phyloP scores from a whole-genome alignment of 1,140 invertebrate genomes.

The Caenorhabditis briggsae region DNA sequence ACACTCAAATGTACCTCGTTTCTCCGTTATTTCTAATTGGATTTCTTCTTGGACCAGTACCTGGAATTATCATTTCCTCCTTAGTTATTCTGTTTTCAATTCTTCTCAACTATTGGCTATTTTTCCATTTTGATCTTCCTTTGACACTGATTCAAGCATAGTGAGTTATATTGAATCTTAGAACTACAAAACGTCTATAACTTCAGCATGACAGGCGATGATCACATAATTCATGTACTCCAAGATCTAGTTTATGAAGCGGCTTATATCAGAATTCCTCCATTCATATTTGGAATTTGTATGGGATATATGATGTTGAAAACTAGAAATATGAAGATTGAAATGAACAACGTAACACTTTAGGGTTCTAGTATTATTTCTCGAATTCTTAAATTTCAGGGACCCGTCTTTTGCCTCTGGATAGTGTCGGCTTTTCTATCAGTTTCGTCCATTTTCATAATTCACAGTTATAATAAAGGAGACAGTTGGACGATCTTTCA shows the following conservation, averaged over 20 bases:
- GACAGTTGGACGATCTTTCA: neutral
- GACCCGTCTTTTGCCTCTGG: conserved; percentile 37
- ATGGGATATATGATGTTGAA: conserved; percentile 4
- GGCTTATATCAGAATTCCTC: conserved; percentile 55
- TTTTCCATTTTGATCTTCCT: neutral
- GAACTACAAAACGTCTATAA: neutral
- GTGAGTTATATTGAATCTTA: neutral
- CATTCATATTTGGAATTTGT: conserved; percentile 43
- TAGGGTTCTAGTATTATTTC: neutral
- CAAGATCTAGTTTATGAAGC: conserved; percentile 57
- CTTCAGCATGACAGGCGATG: conserved; percentile 10
- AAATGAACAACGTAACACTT: neutral
- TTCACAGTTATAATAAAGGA: conserved; percentile 46
- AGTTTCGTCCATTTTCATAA: conserved; percentile 42
- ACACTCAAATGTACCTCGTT: conserved; percentile 54
- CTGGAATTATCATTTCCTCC: conserved; percentile 33
- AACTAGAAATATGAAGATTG: neutral
- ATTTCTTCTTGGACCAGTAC: conserved; percentile 21
- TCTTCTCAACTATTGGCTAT: conserved; percentile 12
- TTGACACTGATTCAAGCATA: conserved; percentile 18
- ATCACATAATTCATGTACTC: conserved; percentile 21
- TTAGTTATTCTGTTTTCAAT: neutral
- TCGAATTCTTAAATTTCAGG: neutral
- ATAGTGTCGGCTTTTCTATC: neutral
- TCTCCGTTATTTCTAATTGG: conserved; percentile 47